Evolutionary conservation across 1,140 invertebrate genomes (phyloP), one percentile per base, ranked within the genome.

Genomic region (Hormaphis cornu): DNA sequence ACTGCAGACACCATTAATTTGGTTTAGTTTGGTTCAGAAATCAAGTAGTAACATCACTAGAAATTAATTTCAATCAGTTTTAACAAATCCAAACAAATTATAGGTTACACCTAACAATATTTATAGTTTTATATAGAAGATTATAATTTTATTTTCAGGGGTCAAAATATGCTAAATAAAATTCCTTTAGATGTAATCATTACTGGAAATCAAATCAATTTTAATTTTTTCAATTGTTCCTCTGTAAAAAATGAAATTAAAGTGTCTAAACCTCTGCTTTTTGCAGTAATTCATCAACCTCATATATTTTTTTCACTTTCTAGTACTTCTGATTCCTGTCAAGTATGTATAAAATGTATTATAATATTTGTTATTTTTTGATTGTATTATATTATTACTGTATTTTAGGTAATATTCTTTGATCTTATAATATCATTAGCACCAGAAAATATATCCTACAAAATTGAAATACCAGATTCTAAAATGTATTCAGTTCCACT

Each of bases 141-240:
- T 26, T 40, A 44, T 6, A 12, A 7, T 28, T 30, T 66, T 18
- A 14, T 33, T 50, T 22, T 66, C 10, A 66, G 61, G 26, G 44
- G 33, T n/a, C 22, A 8, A 16, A 66, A 48, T 33, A 30, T 7
- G 3, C 12, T 33, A 24, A 50, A 66, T 33, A 66, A 66, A 66
- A 50, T 66, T 66, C 61, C 61, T 35, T 50, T 66, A 18, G 61
- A 66, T 24, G 1, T 66, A 24, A 66, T 66, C 2, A 66, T 66
- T n/a, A 66, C 61, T n/a, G 42, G 61, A n/a, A 66, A 66, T 66
- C 61, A 66, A 66, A 66, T 66, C 18, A 66, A 66, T 66, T 50
- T 66, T 1, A 66, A 66, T 66, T 35, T 66, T n/a, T 66, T 66
- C 20, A 50, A 66, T 33, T 22, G 1, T n/a, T n/a, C n/a, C 8